Evolutionary conservation across 2,888 invertebrate species (phyloP).

Genomic region (Carpatolechia fugitivella): DNA sequence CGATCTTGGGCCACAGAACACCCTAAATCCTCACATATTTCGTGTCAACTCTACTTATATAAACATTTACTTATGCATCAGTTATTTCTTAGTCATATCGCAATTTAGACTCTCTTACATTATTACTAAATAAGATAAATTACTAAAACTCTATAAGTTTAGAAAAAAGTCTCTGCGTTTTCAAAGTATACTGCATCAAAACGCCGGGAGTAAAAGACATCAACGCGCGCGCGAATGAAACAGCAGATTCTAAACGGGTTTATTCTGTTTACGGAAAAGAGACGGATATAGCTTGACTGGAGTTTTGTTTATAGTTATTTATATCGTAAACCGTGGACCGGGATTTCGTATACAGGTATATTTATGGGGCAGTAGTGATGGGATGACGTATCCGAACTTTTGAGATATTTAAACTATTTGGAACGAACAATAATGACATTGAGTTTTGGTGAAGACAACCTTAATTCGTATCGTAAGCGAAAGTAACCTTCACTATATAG

Average conservation of each 20-base stretch:
- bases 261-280: conserved; percentile 50
- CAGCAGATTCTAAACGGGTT: conserved; percentile 32
- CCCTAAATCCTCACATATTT: conserved; percentile 19
- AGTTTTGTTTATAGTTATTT: conserved; percentile 59
- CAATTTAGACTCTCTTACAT: too few species aligned
- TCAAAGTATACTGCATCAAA: conserved; percentile 43
- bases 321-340: conserved; percentile 59
- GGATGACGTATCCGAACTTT: background rate
- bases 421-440: background rate
- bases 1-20: conserved; percentile 39
- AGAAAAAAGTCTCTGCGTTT: conserved; percentile 22
- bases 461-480: too few species aligned
- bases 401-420: background rate
- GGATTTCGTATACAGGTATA: conserved; percentile 67
- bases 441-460: background rate
- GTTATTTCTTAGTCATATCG: too few species aligned
- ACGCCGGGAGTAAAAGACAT: conserved; percentile 68
- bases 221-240: conserved; percentile 64
- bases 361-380: conserved; percentile 39
- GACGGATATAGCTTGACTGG: conserved; percentile 47
- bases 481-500: background rate
- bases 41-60: background rate
- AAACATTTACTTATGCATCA: too few species aligned
- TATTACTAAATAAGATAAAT: background rate
- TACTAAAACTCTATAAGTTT: background rate